Conservation (phyloP, 2,797 vertebrate species). For the Muraenolepis orangiensis region DNA sequence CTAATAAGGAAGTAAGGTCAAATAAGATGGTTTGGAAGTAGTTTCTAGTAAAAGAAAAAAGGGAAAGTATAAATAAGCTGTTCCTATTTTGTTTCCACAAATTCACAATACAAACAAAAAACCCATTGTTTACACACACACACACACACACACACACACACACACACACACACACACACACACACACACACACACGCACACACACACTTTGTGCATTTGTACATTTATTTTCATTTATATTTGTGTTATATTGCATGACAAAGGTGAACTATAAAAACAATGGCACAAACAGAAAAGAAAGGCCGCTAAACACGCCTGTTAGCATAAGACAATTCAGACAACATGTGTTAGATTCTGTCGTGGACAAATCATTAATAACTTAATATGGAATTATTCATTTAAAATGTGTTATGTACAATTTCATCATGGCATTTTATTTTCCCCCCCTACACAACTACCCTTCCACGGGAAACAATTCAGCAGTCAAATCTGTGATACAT, state of each 20-base stretch:
- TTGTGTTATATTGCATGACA: neutral
- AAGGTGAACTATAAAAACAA: neutral
- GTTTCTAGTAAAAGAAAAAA: neutral
- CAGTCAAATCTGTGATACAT: neutral
- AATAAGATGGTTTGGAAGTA: neutral
- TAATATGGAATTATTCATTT: constrained; percentile 6
- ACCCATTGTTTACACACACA: neutral
- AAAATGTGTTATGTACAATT: constrained; percentile 5
- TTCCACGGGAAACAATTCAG: neutral
- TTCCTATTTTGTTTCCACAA: neutral
- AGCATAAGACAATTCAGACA: neutral
- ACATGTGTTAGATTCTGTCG: neutral
- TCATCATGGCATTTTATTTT: neutral
- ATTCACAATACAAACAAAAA: neutral
- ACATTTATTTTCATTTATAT: neutral
- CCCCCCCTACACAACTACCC: neutral
- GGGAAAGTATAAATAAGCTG: neutral
- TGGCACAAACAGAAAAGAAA: neutral
- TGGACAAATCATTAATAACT: constrained; percentile 2
- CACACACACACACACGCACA: too few species aligned
- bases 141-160: neutral
- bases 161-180: neutral
- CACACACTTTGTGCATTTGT: neutral
- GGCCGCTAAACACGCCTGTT: neutral
- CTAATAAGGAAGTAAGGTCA: too few species aligned